A percentile compares a stretch with the other conserved stretches of the same genome.
These are phyloP conservation scores for Chrysotoxum bicinctum DNA, from an alignment of 2,888 invertebrate genomes.

Conservation along the genomic window DNA sequence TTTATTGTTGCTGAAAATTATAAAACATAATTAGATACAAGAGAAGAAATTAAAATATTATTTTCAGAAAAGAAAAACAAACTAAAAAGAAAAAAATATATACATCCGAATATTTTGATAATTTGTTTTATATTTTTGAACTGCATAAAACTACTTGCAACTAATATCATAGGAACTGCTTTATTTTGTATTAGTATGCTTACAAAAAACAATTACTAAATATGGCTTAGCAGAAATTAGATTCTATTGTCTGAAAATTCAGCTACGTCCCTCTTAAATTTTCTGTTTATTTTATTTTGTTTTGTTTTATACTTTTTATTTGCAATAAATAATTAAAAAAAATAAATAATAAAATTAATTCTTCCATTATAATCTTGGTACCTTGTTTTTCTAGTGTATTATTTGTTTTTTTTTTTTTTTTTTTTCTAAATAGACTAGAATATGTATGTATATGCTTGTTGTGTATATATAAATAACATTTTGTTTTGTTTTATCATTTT, in stretches of 20 bases:
- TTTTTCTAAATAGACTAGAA: conserved; percentile 65
- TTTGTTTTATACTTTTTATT: neutral
- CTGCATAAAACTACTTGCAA: conserved; percentile 66
- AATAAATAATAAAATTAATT: conserved; percentile 24
- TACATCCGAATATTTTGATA: conserved; percentile 11
- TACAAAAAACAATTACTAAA: conserved; percentile 38
- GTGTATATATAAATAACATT: conserved; percentile 71
- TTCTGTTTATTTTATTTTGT: conserved; percentile 5
- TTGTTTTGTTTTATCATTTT: conserved; percentile 43
- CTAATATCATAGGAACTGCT: conserved; percentile 69
- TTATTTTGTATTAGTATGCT: conserved; percentile 66
- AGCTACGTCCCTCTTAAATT: conserved; percentile 39
- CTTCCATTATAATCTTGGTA: conserved; percentile 63
- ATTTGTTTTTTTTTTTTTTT: conserved; percentile 23
- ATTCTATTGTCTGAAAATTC: conserved; percentile 57
- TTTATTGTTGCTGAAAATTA: conserved; percentile 38
- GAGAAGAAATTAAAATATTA: neutral
- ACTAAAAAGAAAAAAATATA: neutral
- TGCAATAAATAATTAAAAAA: conserved; percentile 9
- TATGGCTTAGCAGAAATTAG: conserved; percentile 36
- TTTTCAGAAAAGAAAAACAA: neutral
- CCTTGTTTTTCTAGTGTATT: conserved; percentile 64
- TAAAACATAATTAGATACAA: neutral
- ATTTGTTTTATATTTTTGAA: conserved; percentile 36
- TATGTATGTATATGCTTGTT: conserved; percentile 71